These are phyloP conservation scores for Ifrita kowaldi DNA, from an alignment of 2,113 vertebrate species.

Conservation along the genomic window DNA sequence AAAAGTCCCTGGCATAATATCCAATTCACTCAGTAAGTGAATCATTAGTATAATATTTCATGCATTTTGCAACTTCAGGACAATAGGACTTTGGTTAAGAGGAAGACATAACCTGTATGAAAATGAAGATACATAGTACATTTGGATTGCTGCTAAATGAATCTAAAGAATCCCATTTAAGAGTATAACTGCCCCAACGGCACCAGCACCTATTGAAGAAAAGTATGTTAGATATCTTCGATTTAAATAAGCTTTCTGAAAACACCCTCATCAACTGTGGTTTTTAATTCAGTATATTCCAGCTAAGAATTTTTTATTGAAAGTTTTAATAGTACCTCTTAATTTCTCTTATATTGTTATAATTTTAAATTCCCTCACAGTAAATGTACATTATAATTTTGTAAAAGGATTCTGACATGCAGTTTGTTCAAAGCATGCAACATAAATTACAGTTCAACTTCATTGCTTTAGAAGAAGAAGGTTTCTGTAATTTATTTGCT, in stretches of 20 bases:
- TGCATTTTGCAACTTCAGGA: background rate
- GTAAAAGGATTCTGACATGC: background rate
- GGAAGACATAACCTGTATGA: background rate
- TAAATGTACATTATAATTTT: background rate
- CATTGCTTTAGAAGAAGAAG: background rate
- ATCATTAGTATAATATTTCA: background rate
- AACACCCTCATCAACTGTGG: background rate
- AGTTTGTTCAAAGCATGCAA: background rate
- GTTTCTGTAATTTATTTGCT: background rate
- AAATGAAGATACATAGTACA: background rate
- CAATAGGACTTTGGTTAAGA: background rate
- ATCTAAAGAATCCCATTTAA: background rate
- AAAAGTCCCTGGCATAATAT: background rate
- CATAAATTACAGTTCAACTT: background rate
- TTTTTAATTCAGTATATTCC: background rate
- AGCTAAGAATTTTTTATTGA: background rate
- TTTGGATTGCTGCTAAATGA: background rate
- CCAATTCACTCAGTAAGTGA: fast-evolving
- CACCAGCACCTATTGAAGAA: background rate
- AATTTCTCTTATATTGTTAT: background rate
- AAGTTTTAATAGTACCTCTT: background rate
- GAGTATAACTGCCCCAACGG: background rate
- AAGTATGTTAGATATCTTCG: background rate
- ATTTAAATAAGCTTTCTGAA: background rate
- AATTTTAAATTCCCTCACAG: background rate